phyloP scores from a whole-genome alignment of 2,888 invertebrate species.

The Andrena marginata region DNA sequence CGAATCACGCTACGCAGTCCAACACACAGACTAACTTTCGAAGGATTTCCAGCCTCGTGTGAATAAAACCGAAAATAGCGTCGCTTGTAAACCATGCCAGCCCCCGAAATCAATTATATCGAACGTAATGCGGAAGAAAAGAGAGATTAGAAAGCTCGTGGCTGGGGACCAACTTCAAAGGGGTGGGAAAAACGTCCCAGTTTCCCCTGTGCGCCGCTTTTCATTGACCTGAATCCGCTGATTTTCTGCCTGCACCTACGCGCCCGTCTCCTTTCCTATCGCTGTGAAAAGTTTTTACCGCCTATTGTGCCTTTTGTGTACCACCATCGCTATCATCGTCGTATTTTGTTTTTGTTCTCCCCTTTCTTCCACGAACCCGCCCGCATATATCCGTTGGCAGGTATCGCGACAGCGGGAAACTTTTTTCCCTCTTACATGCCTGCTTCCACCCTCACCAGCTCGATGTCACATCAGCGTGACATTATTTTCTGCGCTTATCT shows the following conservation, averaged over 20 bases:
- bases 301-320: slow-evolving; percentile 65
- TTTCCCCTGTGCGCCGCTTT: slow-evolving; percentile 47
- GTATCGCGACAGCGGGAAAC: slow-evolving; percentile 4
- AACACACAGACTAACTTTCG: neutral
- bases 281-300: slow-evolving; percentile 65
- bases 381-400: slow-evolving; percentile 26
- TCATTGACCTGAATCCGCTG: slow-evolving; percentile 68
- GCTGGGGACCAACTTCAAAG: slow-evolving; percentile 52
- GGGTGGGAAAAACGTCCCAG: slow-evolving; percentile 45
- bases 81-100: neutral
- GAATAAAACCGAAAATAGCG: slow-evolving; percentile 1
- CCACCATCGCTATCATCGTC: slow-evolving; percentile 46
- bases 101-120: slow-evolving; percentile 8
- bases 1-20: no score
- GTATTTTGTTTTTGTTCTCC: slow-evolving; percentile 40
- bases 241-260: slow-evolving; percentile 39
- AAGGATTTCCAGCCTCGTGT: neutral
- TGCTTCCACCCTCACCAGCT: neutral
- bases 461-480: slow-evolving; percentile 53
- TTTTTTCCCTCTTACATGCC: slow-evolving; percentile 38
- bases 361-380: slow-evolving; percentile 24
- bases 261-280: slow-evolving; percentile 39
- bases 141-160: slow-evolving; percentile 29
- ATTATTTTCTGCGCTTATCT: slow-evolving; percentile 53
- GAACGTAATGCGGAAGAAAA: slow-evolving; percentile 17